Evolutionary conservation across 37 sponge, comb jelly and placozoan genomes (phyloP).

Genomic region (Chondrosia reniformis): DNA sequence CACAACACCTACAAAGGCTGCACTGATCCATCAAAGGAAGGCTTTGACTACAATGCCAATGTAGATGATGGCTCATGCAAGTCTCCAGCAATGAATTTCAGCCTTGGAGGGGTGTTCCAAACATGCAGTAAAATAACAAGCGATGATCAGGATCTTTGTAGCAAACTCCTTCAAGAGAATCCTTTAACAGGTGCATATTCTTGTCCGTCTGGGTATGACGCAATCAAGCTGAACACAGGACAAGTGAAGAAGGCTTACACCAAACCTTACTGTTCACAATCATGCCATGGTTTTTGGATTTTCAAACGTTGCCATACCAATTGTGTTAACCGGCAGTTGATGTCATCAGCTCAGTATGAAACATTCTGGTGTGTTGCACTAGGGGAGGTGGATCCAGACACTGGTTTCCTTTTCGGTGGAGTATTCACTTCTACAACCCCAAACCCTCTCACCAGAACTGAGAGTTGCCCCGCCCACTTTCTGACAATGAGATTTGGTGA

Average conservation of each 20-base stretch:
- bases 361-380: conserved; percentile 20
- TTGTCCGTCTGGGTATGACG: conserved; percentile 45
- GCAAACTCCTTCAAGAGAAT: conserved; percentile 29
- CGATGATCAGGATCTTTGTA: conserved; percentile 1
- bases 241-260: not conserved
- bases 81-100: conserved; percentile 27
- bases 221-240: conserved; percentile 57
- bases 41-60: conserved; percentile 56
- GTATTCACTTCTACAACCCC: conserved; percentile 40
- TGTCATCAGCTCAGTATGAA: not conserved
- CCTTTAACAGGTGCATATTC: conserved; percentile 49
- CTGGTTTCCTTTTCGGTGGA: conserved; percentile 80
- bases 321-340: not conserved
- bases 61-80: conserved; percentile 9
- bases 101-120: conserved; percentile 51
- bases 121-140: conserved; percentile 9
- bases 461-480: conserved; percentile 59
- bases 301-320: conserved; percentile 10
- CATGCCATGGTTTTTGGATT: not conserved
- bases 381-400: not conserved
- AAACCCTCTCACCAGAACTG: conserved; percentile 61
- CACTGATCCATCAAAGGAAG: conserved; percentile 26
- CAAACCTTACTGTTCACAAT: not conserved
- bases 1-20: conserved; percentile 47
- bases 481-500: conserved; percentile 48